Evolutionary conservation across 2,113 vertebrate species (phyloP).

Genomic region (Eolophus roseicapilla): DNA sequence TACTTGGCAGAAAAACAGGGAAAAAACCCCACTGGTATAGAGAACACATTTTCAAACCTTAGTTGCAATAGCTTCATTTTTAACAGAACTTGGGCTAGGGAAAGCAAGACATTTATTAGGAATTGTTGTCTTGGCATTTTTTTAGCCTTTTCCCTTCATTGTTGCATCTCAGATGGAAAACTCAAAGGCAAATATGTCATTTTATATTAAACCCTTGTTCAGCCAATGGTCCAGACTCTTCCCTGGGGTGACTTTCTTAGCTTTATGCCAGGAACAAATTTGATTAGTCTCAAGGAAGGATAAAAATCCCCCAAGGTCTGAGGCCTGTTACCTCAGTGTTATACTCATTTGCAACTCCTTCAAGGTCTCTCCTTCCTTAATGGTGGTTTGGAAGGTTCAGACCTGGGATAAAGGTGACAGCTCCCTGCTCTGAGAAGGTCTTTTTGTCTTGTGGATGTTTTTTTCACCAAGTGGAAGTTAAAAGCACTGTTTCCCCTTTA

Average conservation of each 20-base stretch:
- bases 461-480: not conserved
- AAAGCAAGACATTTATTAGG: not conserved
- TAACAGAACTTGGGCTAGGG: not conserved
- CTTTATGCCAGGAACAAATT: not conserved
- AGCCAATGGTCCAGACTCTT: not conserved
- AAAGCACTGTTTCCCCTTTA: not conserved
- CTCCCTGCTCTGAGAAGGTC: not conserved
- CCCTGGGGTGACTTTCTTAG: not conserved
- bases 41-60: not conserved
- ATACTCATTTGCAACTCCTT: not conserved
- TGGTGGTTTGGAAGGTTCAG: not conserved
- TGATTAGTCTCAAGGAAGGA: not conserved
- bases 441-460: not conserved
- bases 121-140: not conserved
- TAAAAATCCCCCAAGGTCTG: not conserved
- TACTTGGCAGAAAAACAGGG: not conserved
- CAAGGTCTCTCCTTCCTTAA: not conserved
- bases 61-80: not conserved
- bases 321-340: not conserved
- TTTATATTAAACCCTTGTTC: not conserved
- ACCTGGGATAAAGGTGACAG: not conserved
- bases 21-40: accelerated
- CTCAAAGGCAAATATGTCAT: not conserved
- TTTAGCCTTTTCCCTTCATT: not conserved
- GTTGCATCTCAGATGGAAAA: not conserved